These are phyloP conservation scores for Pseudorhombus dupliciocellatus DNA, from an alignment of 2,113 vertebrate genomes.

Conservation along the genomic window DNA sequence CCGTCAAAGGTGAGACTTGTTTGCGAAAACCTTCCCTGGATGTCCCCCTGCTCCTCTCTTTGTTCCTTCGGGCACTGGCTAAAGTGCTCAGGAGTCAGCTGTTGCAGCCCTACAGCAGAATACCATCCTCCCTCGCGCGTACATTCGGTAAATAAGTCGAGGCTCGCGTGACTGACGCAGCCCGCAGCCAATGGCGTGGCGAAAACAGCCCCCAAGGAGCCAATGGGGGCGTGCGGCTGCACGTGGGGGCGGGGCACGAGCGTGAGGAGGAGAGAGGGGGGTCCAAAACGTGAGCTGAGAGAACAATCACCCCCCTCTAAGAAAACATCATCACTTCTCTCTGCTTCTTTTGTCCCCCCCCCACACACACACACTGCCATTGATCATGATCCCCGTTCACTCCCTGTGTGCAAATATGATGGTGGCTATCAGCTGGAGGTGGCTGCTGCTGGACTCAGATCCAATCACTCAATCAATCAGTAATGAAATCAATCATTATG, in stretches of 20 bases:
- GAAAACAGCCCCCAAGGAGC: not conserved
- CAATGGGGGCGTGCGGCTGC: not conserved
- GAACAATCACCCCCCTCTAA: conserved; percentile 47
- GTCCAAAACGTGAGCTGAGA: conserved; percentile 66
- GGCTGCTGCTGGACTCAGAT: not conserved
- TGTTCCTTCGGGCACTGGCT: conserved; percentile 76
- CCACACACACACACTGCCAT: conserved; percentile 23
- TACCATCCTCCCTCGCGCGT: conserved; percentile 53
- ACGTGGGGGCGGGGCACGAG: conserved; percentile 32
- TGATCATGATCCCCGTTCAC: conserved; percentile 56
- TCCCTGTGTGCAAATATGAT: conserved; percentile 17
- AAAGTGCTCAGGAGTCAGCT: conserved; percentile 72
- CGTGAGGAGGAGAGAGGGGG: conserved; percentile 24
- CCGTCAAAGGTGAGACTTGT: not conserved
- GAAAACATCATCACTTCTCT: conserved; percentile 71
- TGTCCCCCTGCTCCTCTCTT: conserved; percentile 62
- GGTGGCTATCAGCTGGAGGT: conserved; percentile 4
- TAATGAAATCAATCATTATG: conserved; percentile 1
- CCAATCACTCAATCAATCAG: conserved; percentile 32
- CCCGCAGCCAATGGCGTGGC: conserved; percentile 48
- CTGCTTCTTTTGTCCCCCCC: conserved; percentile 68
- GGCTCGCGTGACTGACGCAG: conserved; percentile 58
- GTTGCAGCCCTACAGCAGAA: conserved; percentile 73
- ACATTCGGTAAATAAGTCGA: conserved; percentile 79
- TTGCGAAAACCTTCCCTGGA: not conserved